A percentile compares a stretch with the other conserved stretches of the same genome.
Evolutionary conservation across 2,797 vertebrate genomes (phyloP).

Genomic region (Sarcophilus harrisii): DNA sequence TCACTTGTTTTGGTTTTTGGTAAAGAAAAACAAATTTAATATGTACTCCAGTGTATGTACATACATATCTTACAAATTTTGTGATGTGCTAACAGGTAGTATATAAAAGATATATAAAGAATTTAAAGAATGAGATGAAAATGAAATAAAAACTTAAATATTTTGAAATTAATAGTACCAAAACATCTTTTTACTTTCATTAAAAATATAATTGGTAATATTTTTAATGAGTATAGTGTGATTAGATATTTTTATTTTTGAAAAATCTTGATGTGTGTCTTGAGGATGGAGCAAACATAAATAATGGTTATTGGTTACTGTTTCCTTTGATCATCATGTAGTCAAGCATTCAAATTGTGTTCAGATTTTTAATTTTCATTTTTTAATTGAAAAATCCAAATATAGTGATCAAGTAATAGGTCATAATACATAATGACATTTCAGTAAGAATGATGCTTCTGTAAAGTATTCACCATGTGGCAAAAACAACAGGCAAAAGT

Average conservation of each 20-base stretch:
- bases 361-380: background rate
- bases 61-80: background rate
- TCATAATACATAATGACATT: background rate
- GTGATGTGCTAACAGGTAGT: background rate
- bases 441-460: background rate
- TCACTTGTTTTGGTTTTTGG: background rate
- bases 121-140: background rate
- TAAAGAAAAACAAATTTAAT: background rate
- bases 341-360: background rate
- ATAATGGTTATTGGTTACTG: background rate
- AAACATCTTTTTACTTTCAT: background rate
- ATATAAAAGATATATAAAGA: background rate
- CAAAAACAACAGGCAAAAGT: background rate
- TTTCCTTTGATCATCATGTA: background rate
- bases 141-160: background rate
- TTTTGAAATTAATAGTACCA: background rate
- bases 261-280: background rate
- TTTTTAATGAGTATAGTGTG: background rate
- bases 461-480: background rate
- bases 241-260: background rate
- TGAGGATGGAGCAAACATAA: background rate
- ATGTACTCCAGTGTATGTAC: background rate
- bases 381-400: background rate
- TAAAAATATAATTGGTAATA: background rate
- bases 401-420: background rate